Evolutionary conservation across 2,113 vertebrate species (phyloP), one percentile per base, ranked within the genome.

Genomic region (Burhinus oedicnemus): DNA sequence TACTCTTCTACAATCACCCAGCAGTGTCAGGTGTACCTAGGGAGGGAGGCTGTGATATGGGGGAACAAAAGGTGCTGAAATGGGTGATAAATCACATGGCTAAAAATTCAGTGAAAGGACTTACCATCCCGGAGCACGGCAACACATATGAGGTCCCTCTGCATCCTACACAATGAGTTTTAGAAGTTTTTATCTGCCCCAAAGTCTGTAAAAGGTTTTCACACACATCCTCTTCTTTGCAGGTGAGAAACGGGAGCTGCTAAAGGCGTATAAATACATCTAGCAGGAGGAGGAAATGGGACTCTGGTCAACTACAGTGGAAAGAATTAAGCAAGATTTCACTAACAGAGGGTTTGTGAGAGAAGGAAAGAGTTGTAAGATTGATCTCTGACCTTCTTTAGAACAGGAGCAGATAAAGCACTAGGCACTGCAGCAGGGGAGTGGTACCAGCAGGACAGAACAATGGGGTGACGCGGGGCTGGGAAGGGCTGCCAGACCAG

Each of bases 381-480:
- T 7, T 66, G 16, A 65, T 36, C 72, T 83, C 51, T 70, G 57
- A 52, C 12, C 36, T 78, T 12, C 5, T 78, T 65, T 36, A 62
- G 19, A 57, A 62, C 10, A 34, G 47, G 32, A 57, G 55, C 7
- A 70, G 30, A 18, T 68, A 40, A 60, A 74, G 32, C 30, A 58
- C 22, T 15, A 49, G 49, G 49, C 11, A 20, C 11, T 0, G 2
- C 13, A 62, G 9, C 40, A 64, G 42, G 49, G 70, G 8, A 54
- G 25, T 0, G 0, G 36, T 76, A 49, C 25, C 8, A 8, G 9
- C 12, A 69, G 30, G 40, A 55, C 17, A 36, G 52, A 36, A 8
- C 23, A 47, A 40, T 9, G 0, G 0, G 25, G 29, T 27, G 15
- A 62, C 0, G 4, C 7, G 36, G 18, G 11, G 21, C 14, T 3